Evolutionary conservation across 2,888 invertebrate genomes (phyloP), one percentile per base, ranked within the genome.

Genomic region (Coenonympha glycerion): DNA sequence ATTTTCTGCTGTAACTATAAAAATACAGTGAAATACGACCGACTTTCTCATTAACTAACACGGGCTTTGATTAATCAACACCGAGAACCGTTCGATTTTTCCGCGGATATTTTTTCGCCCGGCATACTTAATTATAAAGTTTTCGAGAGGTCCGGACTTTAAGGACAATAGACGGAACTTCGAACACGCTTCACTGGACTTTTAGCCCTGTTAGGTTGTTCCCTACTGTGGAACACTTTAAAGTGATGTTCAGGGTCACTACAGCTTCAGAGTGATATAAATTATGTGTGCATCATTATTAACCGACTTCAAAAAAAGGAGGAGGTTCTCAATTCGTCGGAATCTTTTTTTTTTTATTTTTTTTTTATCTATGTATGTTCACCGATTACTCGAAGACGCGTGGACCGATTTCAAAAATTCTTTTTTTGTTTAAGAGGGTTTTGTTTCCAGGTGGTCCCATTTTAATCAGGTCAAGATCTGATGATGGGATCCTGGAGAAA

Each of bases 61-160:
- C 61, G 60, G 59, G 65, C 65, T 73, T 74, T 76, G 69, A 79
- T 79, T 73, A 71, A 76, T 71, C 62, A 65, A 37, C 67, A 66
- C 58, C 64, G 58, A 60, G 59, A 63, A 64, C 61, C 63, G 65
- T 70, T 74, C 67, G 66, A 74, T 73, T 71, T 71, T 65, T 66
- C 59, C 58, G 55, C 58, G 57, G 56, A 55, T 56, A 68, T 63
- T 76, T 75, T 76, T 74, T 73, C 66, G 18, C 19, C 62, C 63
- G 61, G 72, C 69, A 71, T n/a, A n/a, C n/a, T 76, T 74, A 74
- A 78, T 77, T 78, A 78, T 73, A 73, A 79, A 78, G 69, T 79
- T 79, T 69, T 60, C 56, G 61, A 66, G 61, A 61, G 60, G 61
- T 51, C 64, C 65, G 64, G 69, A 64, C 31, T 31, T 70, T 64